These are phyloP conservation scores for Macrophya alboannulata DNA, from an alignment of 2,888 invertebrate species.

Conservation along the genomic window DNA sequence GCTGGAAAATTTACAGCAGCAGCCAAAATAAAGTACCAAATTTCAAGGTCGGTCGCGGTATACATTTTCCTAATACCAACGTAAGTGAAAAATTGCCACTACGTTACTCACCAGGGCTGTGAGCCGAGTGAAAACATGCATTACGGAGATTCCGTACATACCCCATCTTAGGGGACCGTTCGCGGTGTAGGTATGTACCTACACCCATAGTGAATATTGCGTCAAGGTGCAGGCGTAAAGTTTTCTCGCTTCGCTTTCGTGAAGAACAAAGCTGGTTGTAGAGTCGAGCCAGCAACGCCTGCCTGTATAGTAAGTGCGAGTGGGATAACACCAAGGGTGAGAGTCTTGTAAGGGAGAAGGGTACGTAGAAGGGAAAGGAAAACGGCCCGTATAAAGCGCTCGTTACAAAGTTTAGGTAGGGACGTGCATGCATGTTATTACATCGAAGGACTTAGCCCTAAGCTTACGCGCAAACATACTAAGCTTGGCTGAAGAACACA, in stretches of 20 bases:
- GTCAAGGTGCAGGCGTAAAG: conserved; percentile 68
- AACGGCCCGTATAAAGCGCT: conserved; percentile 62
- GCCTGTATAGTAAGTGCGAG: conserved; percentile 32
- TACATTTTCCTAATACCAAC: conserved; percentile 11
- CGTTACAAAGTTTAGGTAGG: conserved; percentile 70
- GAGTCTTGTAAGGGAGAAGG: conserved; percentile 20
- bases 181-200: conserved; percentile 61
- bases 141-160: conserved; percentile 44
- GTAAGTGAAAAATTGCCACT: conserved; percentile 34
- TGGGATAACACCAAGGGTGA: conserved; percentile 58
- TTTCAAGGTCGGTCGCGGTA: conserved; percentile 55
- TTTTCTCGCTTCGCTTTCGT: conserved; percentile 63
- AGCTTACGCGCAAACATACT: conserved; percentile 68
- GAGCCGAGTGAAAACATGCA: conserved; percentile 57
- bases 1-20: conserved; percentile 5
- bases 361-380: conserved; percentile 35
- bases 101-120: conserved; percentile 3
- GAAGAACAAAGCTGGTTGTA: conserved; percentile 31
- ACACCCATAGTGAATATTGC: conserved; percentile 67
- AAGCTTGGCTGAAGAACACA: conserved; percentile 60
- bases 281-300: not conserved
- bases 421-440: conserved; percentile 73
- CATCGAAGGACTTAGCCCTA: conserved; percentile 70
- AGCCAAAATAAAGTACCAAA: conserved; percentile 53
- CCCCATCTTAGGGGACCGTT: conserved; percentile 61